These are phyloP conservation scores for Oncorhynchus clarkii DNA, from an alignment of 2,113 vertebrate genomes.

Conservation along the genomic window DNA sequence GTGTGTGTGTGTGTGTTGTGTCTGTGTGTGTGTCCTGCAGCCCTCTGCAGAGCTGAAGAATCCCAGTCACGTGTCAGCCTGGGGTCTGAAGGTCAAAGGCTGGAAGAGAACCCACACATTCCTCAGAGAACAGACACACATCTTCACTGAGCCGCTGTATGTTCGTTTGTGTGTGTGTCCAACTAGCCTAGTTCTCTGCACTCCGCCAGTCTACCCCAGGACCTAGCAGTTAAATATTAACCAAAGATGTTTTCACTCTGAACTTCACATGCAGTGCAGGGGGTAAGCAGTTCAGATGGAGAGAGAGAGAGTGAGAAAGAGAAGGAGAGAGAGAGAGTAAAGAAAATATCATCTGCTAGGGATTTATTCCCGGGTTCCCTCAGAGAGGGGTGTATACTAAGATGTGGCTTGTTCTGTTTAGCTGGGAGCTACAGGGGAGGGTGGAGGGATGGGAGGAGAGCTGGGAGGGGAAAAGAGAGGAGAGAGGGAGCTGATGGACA, in stretches of 20 bases:
- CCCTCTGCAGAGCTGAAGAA: conserved; percentile 43
- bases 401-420: conserved; percentile 43
- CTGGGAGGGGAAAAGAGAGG: not conserved
- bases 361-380: conserved; percentile 45
- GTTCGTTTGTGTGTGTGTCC: conserved; percentile 24
- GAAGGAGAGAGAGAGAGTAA: conserved; percentile 14
- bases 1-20: conserved; percentile 18
- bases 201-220: conserved; percentile 22
- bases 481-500: conserved; percentile 6
- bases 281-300: conserved; percentile 10
- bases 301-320: conserved; percentile 15
- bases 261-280: conserved; percentile 35
- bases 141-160: not conserved
- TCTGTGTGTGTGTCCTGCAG: conserved; percentile 31
- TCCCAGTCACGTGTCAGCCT: conserved; percentile 64
- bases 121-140: conserved; percentile 60
- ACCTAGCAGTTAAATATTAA: conserved; percentile 54
- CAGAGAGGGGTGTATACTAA: conserved; percentile 38
- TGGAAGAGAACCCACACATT: conserved; percentile 69
- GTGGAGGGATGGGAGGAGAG: conserved; percentile 1
- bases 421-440: conserved; percentile 19
- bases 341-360: conserved; percentile 49
- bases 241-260: conserved; percentile 51
- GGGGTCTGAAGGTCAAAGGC: conserved; percentile 69
- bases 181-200: conserved; percentile 35